A percentile compares a stretch with the other conserved stretches of the same genome.
Conservation (phyloP, 2,797 vertebrate species). For the Leptoclinus maculatus region DNA sequence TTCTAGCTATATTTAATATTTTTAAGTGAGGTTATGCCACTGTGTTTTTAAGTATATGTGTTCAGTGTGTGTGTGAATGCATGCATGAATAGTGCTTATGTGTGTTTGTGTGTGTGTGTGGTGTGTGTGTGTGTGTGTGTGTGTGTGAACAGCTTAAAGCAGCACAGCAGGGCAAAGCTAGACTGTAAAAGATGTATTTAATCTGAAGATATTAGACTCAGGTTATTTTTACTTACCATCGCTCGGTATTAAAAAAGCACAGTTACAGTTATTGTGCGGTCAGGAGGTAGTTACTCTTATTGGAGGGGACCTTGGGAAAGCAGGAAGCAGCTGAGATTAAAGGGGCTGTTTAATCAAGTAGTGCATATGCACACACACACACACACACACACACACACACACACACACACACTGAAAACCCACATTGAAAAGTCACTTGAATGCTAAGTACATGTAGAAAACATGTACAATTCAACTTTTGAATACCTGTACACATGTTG, state of each 20-base stretch:
- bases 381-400: slow-evolving; percentile 10
- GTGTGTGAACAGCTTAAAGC: slow-evolving; percentile 61
- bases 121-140: slow-evolving; percentile 28
- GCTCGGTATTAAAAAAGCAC: slow-evolving; percentile 80
- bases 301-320: slow-evolving; percentile 56
- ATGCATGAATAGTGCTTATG: neutral
- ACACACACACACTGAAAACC: neutral
- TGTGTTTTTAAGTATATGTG: slow-evolving; percentile 62
- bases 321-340: slow-evolving; percentile 61
- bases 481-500: slow-evolving; percentile 14
- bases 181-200: slow-evolving; percentile 81
- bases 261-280: slow-evolving; percentile 72
- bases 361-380: slow-evolving; percentile 8
- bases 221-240: slow-evolving; percentile 86
- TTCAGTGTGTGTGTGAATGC: slow-evolving; percentile 20
- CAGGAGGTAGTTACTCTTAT: slow-evolving; percentile 63
- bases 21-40: slow-evolving; percentile 66
- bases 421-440: slow-evolving; percentile 1
- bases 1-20: slow-evolving; percentile 68
- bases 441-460: neutral
- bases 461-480: neutral
- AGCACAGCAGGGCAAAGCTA: slow-evolving; percentile 58
- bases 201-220: slow-evolving; percentile 81
- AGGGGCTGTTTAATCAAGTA: slow-evolving; percentile 70
- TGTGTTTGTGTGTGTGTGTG: slow-evolving; percentile 3